Evolutionary conservation across 2,888 invertebrate species (phyloP).

Genomic region (Hermaeophaga mercurialis): DNA sequence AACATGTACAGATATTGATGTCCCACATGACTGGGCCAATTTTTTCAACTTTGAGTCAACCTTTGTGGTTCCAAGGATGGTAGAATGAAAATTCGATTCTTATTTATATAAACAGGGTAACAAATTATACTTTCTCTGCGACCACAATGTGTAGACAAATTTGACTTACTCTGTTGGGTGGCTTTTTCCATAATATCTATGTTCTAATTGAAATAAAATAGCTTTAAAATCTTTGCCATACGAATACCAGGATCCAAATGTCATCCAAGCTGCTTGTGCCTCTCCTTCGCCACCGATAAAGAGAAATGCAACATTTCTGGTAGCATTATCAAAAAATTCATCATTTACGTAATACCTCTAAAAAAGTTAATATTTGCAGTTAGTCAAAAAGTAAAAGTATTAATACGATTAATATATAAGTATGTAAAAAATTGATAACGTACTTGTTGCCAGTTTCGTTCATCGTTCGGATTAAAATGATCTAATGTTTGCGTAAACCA

Average conservation of each 20-base stretch:
- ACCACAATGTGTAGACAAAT: no score
- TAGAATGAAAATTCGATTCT: no score
- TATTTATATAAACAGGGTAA: background rate
- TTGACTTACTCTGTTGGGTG: constrained; percentile 66
- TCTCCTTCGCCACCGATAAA: constrained; percentile 95
- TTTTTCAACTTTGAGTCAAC: no score
- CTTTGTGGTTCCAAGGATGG: no score
- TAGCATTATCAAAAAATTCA: constrained; percentile 66
- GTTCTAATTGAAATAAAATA: constrained; percentile 86
- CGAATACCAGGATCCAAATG: constrained; percentile 83
- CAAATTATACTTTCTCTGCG: no score
- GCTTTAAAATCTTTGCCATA: constrained; percentile 82
- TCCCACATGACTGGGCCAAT: no score
- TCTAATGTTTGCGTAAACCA: constrained; percentile 86
- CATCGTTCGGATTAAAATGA: constrained; percentile 77
- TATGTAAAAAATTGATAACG: no score
- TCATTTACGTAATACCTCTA: constrained; percentile 84
- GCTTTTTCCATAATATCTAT: constrained; percentile 92
- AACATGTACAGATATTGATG: no score
- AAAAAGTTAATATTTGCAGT: constrained; percentile 30
- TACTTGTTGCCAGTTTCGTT: constrained; percentile 82
- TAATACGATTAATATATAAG: no score
- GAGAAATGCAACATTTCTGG: constrained; percentile 84
- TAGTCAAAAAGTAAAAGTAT: no score
- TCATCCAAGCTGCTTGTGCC: constrained; percentile 85